Conservation (phyloP, 2,888 invertebrate species). For the Diarsia brunnea region DNA sequence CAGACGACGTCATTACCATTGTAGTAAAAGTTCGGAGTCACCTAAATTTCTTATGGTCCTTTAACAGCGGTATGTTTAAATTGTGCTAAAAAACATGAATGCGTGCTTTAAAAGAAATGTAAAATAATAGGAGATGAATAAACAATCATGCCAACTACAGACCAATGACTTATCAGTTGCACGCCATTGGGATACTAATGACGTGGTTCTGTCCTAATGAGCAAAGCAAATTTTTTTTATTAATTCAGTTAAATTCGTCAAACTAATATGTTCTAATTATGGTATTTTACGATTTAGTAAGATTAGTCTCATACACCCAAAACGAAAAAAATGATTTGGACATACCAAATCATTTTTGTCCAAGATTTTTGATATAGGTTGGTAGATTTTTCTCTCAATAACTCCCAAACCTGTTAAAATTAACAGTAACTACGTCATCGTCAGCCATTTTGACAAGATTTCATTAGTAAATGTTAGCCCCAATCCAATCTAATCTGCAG, state of each 20-base stretch:
- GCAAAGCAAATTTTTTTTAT: neutral
- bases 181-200: neutral
- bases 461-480: neutral
- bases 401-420: neutral
- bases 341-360: neutral
- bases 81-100: neutral
- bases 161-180: neutral
- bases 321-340: too few species aligned
- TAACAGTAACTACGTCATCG: neutral
- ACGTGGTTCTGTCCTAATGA: neutral
- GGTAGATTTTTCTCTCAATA: neutral
- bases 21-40: neutral
- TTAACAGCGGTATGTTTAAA: neutral
- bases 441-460: neutral
- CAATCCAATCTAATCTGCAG: neutral
- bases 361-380: neutral
- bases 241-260: neutral
- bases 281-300: neutral
- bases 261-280: neutral
- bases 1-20: neutral
- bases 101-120: neutral
- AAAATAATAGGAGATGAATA: neutral
- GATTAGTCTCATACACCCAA: neutral
- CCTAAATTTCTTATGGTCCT: neutral
- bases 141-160: neutral